Conservation (phyloP, 2,888 invertebrate genomes). For the Leucophora obtusa region DNA sequence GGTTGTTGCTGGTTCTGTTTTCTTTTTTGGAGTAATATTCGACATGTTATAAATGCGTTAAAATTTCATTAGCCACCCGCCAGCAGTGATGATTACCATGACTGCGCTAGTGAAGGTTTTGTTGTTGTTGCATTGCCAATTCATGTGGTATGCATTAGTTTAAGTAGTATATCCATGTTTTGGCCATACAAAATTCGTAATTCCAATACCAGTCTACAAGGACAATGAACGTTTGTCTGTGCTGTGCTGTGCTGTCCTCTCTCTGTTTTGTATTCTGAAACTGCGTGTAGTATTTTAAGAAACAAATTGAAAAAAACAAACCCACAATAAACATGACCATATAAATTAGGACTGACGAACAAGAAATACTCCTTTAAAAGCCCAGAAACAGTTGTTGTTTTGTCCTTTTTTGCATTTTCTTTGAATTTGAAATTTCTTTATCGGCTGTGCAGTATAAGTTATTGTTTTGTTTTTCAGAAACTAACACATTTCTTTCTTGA, state of each 20-base stretch:
- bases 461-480: conserved; percentile 26
- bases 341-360: conserved; percentile 46
- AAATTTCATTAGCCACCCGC: conserved; percentile 61
- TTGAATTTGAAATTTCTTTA: conserved; percentile 19
- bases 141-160: conserved; percentile 28
- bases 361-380: not conserved
- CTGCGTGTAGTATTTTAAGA: conserved; percentile 34
- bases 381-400: conserved; percentile 44
- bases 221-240: conserved; percentile 59
- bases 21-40: not conserved
- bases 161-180: conserved; percentile 22
- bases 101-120: conserved; percentile 5
- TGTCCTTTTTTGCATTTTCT: not conserved
- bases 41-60: conserved; percentile 48
- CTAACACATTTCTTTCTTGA: conserved; percentile 44
- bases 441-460: conserved; percentile 37
- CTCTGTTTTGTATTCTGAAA: not conserved
- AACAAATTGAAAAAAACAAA: not conserved
- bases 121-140: not conserved
- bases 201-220: conserved; percentile 42
- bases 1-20: conserved; percentile 15
- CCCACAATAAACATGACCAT: conserved; percentile 41
- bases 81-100: conserved; percentile 18
- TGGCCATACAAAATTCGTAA: conserved; percentile 29
- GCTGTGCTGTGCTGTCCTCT: conserved; percentile 3